Conservation (phyloP, 1,140 invertebrate species). For the Elysia chlorotica region DNA sequence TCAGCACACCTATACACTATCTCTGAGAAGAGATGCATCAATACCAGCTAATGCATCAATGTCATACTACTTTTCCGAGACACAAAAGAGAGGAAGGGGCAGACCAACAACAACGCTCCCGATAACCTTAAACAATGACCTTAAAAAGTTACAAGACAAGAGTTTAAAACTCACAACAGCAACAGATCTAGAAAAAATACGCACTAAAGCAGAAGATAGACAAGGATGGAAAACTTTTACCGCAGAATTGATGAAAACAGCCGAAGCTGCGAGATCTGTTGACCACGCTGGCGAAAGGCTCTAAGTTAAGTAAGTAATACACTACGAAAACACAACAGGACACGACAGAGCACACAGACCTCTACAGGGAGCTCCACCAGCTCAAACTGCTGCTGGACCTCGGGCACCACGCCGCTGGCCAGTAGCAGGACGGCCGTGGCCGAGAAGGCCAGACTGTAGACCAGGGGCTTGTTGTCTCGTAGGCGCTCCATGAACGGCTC, state of each 20-base stretch:
- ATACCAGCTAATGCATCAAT: too few relatives aligned
- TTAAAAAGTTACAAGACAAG: too few relatives aligned
- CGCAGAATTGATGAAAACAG: too few relatives aligned
- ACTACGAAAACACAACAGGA: background rate
- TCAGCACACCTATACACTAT: too few relatives aligned
- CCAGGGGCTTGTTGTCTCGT: constrained; percentile 84
- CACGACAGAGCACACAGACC: constrained; percentile 35
- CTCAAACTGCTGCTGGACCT: constrained; percentile 62
- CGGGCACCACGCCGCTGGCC: constrained; percentile 61
- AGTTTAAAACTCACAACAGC: too few relatives aligned
- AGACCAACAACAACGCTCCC: too few relatives aligned
- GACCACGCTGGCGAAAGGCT: background rate
- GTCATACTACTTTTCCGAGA: too few relatives aligned
- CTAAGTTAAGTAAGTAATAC: background rate
- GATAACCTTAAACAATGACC: too few relatives aligned
- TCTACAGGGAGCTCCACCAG: constrained; percentile 61
- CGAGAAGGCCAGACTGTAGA: constrained; percentile 79
- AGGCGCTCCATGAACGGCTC: constrained; percentile 98
- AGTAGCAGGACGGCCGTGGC: constrained; percentile 57
- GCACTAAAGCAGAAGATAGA: background rate
- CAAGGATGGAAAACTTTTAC: too few relatives aligned
- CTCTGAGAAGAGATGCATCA: too few relatives aligned
- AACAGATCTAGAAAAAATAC: background rate
- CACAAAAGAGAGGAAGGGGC: too few relatives aligned
- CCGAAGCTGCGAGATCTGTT: background rate